Base-by-base conservation (phyloP, 2,113 vertebrate species). In the Psophia crepitans region DNA sequence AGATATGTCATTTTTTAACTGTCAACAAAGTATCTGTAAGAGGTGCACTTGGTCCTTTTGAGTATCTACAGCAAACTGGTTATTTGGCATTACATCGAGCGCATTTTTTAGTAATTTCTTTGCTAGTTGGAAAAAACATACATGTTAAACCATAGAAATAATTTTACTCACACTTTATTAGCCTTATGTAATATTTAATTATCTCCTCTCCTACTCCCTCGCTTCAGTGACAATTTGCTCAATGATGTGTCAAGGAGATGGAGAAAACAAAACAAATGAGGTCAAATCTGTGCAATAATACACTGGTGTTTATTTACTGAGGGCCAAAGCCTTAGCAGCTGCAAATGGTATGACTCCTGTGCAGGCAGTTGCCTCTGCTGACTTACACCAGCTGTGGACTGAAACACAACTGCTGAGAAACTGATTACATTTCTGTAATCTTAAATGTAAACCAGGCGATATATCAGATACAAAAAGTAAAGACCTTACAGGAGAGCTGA, bases 1-100 rank as follows among this genome's bases (percentile, higher is more conserved):
- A 98, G 97, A 97, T 91, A 80, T 1, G 4, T 93, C 97, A 96
- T 97, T 97, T 97, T 96, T 98, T 96, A 96, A 97, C 97, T 97
- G 85, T 91, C 97, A 97, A 95, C 96, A 96, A 87, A 96, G 85
- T 95, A 92, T 66, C 94, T 96, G 53, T 93, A 95, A 98, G 91
- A 93, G 89, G 87, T 80, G 41, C 70, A 60, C 78, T 74, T 43
- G 32, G 65, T 91, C 83, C 93, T 94, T 96, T 95, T 65, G 93
- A 97, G 44, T 93, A 90, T 88, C 95, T 84, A 63, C 90, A 86
- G 60, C 87, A 88, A 96, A 96, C 69, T 74, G 66, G 91, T 96
- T 88, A 89, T 84, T 93, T 96, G 92, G 92, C 89, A 21, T 88
- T 83, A 60, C 84, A 65, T 37, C 58, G 61, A 93, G 71, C 46